phyloP scores from a whole-genome alignment of 2,113 vertebrate species.

The Corythoichthys haematopterus region DNA sequence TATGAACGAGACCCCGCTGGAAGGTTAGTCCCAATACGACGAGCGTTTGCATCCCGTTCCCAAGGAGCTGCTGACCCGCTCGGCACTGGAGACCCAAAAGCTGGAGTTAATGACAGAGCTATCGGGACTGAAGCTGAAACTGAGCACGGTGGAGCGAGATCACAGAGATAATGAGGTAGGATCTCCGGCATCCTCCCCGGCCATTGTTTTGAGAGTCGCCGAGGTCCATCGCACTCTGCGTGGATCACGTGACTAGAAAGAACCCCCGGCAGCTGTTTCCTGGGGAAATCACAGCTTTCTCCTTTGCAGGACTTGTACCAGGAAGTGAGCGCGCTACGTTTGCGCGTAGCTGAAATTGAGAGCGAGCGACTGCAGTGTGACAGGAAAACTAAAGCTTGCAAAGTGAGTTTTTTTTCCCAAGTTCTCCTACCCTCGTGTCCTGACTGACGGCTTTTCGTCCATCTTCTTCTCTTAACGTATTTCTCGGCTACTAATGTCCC shows the following conservation, averaged over 20 bases:
- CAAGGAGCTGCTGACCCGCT: slow-evolving; percentile 87
- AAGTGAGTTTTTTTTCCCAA: slow-evolving; percentile 73
- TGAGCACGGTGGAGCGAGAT: slow-evolving; percentile 83
- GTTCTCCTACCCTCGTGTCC: neutral
- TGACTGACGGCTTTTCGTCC: neutral
- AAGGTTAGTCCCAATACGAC: neutral
- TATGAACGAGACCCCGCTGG: slow-evolving; percentile 25
- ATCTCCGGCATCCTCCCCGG: neutral
- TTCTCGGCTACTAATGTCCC: slow-evolving; percentile 81
- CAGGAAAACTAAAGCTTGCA: slow-evolving; percentile 82
- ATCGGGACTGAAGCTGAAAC: slow-evolving; percentile 88
- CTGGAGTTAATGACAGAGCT: slow-evolving; percentile 91
- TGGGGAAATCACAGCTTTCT: slow-evolving; percentile 2
- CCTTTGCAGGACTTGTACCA: slow-evolving; percentile 79
- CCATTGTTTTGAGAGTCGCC: slow-evolving; percentile 49
- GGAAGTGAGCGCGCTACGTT: slow-evolving; percentile 83
- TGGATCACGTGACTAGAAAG: slow-evolving; percentile 39
- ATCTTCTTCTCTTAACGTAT: slow-evolving; percentile 30
- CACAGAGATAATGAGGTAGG: slow-evolving; percentile 82
- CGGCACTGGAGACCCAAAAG: slow-evolving; percentile 90
- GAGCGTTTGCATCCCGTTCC: slow-evolving; percentile 1
- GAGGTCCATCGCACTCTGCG: slow-evolving; percentile 34
- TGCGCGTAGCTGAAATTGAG: slow-evolving; percentile 84
- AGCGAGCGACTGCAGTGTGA: slow-evolving; percentile 85
- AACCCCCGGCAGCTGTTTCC: slow-evolving; percentile 70